Evolutionary conservation across 37 sponge, comb jelly and placozoan species (phyloP).

Genomic region (Bolinopsis microptera): DNA sequence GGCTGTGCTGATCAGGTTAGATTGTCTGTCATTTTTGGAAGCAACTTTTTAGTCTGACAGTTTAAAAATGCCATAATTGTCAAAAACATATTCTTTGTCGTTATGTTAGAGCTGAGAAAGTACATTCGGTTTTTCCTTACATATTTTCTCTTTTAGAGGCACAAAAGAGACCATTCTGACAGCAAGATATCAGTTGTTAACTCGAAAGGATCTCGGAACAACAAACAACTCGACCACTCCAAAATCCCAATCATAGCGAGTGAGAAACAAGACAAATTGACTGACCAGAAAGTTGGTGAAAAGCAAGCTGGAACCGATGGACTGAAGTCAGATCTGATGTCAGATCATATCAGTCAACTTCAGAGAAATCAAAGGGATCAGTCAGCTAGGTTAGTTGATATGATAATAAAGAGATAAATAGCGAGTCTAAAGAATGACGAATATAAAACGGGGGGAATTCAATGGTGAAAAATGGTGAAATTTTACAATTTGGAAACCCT

Average conservation of each 20-base stretch:
- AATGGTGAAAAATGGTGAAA: too few species aligned
- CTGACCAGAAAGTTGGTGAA: neutral
- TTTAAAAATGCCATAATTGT: too few species aligned
- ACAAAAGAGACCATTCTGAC: neutral
- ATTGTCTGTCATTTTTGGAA: too few species aligned
- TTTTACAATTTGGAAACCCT: too few species aligned
- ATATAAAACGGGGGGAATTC: too few species aligned
- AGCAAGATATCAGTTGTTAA: neutral
- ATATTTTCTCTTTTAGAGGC: too few species aligned
- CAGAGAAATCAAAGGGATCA: constrained; percentile 60
- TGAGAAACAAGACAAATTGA: neutral
- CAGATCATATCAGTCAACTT: constrained; percentile 60
- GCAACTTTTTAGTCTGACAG: too few species aligned
- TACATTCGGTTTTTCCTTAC: too few species aligned
- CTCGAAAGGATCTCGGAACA: neutral
- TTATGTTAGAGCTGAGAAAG: too few species aligned
- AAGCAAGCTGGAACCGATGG: neutral
- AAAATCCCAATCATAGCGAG: neutral
- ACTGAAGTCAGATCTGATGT: neutral
- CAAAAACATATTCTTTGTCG: too few species aligned
- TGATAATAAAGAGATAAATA: too few species aligned
- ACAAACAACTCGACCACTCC: neutral
- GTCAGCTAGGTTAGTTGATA: neutral
- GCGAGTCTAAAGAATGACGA: too few species aligned
- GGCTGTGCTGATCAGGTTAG: neutral